Evolutionary conservation across 23 tunicate genomes (phyloP).

Genomic region (Phallusia fumigata): DNA sequence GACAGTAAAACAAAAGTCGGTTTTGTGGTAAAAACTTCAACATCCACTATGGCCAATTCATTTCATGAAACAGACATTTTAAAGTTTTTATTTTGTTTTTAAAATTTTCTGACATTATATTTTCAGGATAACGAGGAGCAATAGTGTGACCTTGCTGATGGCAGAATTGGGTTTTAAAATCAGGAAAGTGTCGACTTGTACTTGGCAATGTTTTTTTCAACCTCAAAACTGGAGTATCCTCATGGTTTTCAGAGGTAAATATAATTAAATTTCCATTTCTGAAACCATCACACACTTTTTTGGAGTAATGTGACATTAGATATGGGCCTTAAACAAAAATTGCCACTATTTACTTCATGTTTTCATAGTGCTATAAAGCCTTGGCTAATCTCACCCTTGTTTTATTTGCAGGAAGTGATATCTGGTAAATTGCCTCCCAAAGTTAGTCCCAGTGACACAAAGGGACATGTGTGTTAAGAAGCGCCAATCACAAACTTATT

Average conservation of each 20-base stretch:
- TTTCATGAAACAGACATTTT: too few species aligned
- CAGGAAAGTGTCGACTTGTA: constrained; percentile 64
- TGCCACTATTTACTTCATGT: too few species aligned
- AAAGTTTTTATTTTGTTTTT: too few species aligned
- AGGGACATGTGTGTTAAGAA: constrained; percentile 61
- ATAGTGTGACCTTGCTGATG: constrained; percentile 58
- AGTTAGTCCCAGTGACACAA: constrained; percentile 30
- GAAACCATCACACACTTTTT: too few species aligned
- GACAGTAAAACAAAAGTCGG: neutral
- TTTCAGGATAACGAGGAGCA: neutral
- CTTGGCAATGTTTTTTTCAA: constrained; percentile 44
- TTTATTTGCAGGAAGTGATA: constrained; percentile 47
- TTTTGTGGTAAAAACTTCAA: too few species aligned
- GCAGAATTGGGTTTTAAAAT: constrained; percentile 59
- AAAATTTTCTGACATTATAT: too few species aligned
- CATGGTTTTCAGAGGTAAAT: constrained; percentile 65
- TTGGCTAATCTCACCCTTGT: too few species aligned
- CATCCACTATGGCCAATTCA: too few species aligned
- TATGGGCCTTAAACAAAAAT: too few species aligned
- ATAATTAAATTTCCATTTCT: too few species aligned
- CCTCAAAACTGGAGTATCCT: constrained; percentile 51
- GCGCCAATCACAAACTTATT: constrained; percentile 48
- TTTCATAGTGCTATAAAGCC: too few species aligned
- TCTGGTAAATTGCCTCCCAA: constrained; percentile 71
- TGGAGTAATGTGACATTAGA: too few species aligned